phyloP scores from a whole-genome alignment of 2,888 invertebrate species.

The Protonemura montana region DNA sequence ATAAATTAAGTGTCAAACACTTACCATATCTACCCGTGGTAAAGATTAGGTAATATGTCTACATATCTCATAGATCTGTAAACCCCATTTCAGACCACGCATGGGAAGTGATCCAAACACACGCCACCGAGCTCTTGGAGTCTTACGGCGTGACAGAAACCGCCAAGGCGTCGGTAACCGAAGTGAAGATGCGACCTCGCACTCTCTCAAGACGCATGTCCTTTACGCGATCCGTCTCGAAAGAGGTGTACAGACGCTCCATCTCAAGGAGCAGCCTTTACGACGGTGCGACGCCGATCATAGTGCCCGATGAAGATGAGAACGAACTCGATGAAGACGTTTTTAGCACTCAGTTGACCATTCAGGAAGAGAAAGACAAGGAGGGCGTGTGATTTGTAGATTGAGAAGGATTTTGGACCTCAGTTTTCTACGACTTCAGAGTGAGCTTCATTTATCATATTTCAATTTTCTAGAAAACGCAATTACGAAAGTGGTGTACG shows the following conservation, averaged over 20 bases:
- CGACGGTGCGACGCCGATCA: slow-evolving; percentile 52
- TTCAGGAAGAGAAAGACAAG: slow-evolving; percentile 43
- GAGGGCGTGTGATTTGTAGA: background rate
- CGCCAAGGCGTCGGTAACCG: slow-evolving; percentile 51
- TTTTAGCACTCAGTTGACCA: slow-evolving; percentile 41
- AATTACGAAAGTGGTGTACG: too few species aligned
- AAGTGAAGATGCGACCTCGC: slow-evolving; percentile 52
- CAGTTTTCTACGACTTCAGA: too few species aligned
- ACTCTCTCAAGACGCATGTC: slow-evolving; percentile 61
- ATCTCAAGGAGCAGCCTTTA: slow-evolving; percentile 50
- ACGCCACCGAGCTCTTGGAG: slow-evolving; percentile 67
- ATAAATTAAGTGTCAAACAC: too few species aligned
- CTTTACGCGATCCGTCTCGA: slow-evolving; percentile 65
- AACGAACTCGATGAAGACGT: slow-evolving; percentile 48
- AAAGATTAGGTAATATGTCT: too few species aligned
- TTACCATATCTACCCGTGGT: too few species aligned
- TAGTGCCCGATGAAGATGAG: slow-evolving; percentile 51
- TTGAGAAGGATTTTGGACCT: too few species aligned
- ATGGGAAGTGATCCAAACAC: slow-evolving; percentile 68
- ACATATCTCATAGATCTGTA: too few species aligned
- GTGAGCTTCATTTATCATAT: too few species aligned
- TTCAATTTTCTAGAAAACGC: too few species aligned
- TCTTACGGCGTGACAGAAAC: slow-evolving; percentile 55
- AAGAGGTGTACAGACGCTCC: slow-evolving; percentile 58
- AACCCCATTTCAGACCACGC: slow-evolving; percentile 71